Percentiles rank a stretch among this genome's conserved stretches.
These are phyloP conservation scores for Tachina fera DNA, from an alignment of 2,888 invertebrate species.

Conservation along the genomic window DNA sequence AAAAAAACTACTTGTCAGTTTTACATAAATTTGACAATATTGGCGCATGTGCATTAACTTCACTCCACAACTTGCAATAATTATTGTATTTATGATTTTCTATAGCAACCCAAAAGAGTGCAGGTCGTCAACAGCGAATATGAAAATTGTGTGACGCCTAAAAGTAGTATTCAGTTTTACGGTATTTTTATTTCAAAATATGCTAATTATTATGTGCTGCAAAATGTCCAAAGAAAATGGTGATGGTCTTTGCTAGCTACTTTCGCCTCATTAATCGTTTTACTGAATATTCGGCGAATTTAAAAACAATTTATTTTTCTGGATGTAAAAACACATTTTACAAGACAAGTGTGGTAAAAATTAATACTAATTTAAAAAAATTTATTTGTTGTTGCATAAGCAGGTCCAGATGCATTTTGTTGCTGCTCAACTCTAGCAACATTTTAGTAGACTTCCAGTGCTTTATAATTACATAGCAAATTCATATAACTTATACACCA, in stretches of 20 bases:
- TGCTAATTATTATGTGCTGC: background rate
- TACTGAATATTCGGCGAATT: background rate
- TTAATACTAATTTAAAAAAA: no score
- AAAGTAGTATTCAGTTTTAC: background rate
- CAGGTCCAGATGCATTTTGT: no score
- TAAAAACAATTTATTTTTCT: no score
- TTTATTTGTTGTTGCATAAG: no score
- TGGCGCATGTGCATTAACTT: slow-evolving; percentile 60
- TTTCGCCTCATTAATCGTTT: background rate
- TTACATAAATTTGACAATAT: slow-evolving; percentile 57
- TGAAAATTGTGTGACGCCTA: background rate
- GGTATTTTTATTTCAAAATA: no score
- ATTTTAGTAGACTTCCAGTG: no score
- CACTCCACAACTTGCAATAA: slow-evolving; percentile 43
- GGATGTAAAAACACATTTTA: no score
- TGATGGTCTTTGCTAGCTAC: background rate
- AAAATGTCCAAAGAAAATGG: background rate
- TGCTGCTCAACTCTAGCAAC: no score
- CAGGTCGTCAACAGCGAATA: background rate
- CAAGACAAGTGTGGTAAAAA: no score
- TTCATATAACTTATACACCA: no score
- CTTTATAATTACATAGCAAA: no score
- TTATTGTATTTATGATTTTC: background rate
- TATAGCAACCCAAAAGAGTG: slow-evolving; percentile 18
- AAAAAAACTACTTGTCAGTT: slow-evolving; percentile 41